Evolutionary conservation across 2,888 invertebrate species (phyloP).

Genomic region (Pemphredon lugubris): DNA sequence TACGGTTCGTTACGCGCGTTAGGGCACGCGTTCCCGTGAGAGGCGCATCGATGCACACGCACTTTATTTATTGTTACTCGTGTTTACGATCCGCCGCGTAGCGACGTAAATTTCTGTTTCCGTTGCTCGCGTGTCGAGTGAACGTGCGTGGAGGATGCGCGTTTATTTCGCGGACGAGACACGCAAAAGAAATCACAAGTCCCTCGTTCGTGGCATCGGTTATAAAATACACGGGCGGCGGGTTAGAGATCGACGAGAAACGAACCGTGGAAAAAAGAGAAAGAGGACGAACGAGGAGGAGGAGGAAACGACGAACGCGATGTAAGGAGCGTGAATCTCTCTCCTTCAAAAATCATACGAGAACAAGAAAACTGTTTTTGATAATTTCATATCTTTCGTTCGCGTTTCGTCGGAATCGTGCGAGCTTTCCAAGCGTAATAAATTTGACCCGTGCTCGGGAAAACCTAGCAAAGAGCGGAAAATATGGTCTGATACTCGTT

Average conservation of each 20-base stretch:
- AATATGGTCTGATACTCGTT: no score
- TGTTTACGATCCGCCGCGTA: constrained; percentile 1
- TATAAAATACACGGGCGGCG: constrained; percentile 8
- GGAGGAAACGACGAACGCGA: no score
- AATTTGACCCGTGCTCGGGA: no score
- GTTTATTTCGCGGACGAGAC: not conserved
- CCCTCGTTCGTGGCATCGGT: not conserved
- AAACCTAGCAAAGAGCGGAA: no score
- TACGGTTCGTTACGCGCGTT: constrained; percentile 3
- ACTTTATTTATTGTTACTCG: constrained; percentile 4
- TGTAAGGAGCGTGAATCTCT: no score
- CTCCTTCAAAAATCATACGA: no score
- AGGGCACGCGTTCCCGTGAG: not conserved
- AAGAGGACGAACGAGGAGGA: no score
- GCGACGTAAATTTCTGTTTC: not conserved
- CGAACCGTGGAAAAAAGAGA: not conserved
- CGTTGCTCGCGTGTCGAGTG: not conserved
- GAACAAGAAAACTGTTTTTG: no score
- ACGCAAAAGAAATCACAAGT: constrained; percentile 4
- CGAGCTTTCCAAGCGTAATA: no score
- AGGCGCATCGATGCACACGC: not conserved
- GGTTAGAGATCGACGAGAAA: not conserved
- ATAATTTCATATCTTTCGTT: no score
- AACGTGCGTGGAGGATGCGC: not conserved
- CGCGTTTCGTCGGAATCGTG: no score